Percentiles rank a stretch among this genome's conserved stretches.
phyloP scores from a whole-genome alignment of 2,797 vertebrate species.

The Bucorvus abyssinicus region DNA sequence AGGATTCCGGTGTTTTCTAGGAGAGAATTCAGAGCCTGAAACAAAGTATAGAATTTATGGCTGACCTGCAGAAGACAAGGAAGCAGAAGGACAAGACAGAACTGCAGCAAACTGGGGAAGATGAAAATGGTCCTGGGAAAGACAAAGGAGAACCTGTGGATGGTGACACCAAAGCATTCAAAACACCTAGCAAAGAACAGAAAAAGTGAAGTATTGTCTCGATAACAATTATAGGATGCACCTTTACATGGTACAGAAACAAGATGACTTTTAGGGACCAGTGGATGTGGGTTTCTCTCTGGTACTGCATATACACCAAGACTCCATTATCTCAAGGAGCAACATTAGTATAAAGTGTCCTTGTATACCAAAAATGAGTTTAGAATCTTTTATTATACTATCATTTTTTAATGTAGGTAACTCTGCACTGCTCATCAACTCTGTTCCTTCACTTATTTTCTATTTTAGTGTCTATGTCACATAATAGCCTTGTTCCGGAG shows the following conservation, averaged over 20 bases:
- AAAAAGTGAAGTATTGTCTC: conserved; percentile 80
- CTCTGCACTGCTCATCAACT: not conserved
- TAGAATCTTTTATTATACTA: not conserved
- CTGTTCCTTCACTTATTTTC: not conserved
- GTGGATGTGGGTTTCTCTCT: not conserved
- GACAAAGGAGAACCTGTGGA: conserved; percentile 74
- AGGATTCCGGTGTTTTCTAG: conserved; percentile 69
- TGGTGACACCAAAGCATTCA: conserved; percentile 80
- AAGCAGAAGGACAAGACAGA: conserved; percentile 82
- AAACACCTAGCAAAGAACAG: conserved; percentile 78
- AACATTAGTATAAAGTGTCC: not conserved
- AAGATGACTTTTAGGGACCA: not conserved
- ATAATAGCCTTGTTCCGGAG: not conserved
- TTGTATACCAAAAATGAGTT: not conserved
- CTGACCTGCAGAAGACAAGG: conserved; percentile 85
- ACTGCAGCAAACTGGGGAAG: conserved; percentile 66
- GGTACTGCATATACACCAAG: not conserved
- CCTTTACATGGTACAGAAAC: not conserved
- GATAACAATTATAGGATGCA: not conserved
- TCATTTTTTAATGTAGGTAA: not conserved
- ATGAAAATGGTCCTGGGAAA: conserved; percentile 69
- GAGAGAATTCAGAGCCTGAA: conserved; percentile 95
- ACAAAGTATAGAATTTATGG: conserved; percentile 97
- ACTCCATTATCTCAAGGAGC: not conserved
- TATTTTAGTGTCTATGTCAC: not conserved